Evolutionary conservation across 2,888 invertebrate genomes (phyloP), one percentile per base, ranked within the genome.

Genomic region (Maniola hyperantus): DNA sequence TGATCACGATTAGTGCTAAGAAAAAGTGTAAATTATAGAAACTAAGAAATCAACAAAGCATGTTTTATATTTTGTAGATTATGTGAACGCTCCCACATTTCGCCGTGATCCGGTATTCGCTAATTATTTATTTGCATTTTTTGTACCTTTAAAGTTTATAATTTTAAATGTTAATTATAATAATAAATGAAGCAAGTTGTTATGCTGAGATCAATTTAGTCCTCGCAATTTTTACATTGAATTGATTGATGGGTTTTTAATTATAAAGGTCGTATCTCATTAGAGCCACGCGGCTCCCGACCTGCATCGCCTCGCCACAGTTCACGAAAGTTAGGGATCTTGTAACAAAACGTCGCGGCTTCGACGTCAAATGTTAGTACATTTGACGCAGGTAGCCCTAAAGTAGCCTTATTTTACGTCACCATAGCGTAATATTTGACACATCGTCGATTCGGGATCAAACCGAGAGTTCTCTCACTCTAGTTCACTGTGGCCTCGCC

Each of bases 41-140:
- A 20, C 10, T 90, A 90, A 89, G 89, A 74, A 84, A 83, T 84
- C 77, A 82, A 84, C 87, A 87, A 85, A 89, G 88, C 91, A 91
- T 91, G 90, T 92, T 91, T 92, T 92, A 89, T 92, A 91, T 88
- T 88, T 87, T 87, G 84, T 91, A 91, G 88, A 86, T 80, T 88
- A 88, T 79, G 84, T 83, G 84, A 86, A 84, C 79, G 88, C 89
- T 84, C 87, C 83, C 82, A 85, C 88, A 83, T 81, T 81, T 89
- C 87, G 89, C 83, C 91, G 74, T 74, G 68, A 76, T 75, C 73
- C 77, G 92, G 85, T 88, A 83, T 83, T 74, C 74, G 91, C 92
- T 89, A 87, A 88, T 89, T 91, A 92, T 92, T 91, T 92, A 91
- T 92, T 91, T 90, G 91, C 89, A 90, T 88, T 87, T 87, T 86